Evolutionary conservation across 92 coral and sea anemone species (phyloP), one percentile per base, ranked within the genome.

Genomic region (Heteractis magnifica): DNA sequence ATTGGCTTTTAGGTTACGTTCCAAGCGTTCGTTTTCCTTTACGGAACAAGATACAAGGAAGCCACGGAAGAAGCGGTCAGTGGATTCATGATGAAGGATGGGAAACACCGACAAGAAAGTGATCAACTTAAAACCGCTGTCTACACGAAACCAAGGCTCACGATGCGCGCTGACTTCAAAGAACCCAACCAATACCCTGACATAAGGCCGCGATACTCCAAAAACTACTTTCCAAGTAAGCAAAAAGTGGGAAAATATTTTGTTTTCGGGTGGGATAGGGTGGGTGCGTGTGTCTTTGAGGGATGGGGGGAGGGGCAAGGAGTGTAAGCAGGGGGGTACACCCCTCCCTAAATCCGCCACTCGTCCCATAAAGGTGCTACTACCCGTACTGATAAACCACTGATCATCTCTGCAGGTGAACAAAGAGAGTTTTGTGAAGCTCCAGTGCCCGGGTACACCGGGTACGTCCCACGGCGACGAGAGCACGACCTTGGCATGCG

Each of bases 161-260:
- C 79, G 51, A 84, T 83, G 52, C 75, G 82, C 3, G 72, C 86
- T 56, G 87, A 83, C 21, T 94, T 88, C 91, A 76, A 85, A 53
- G 99, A 92, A 26, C 98, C 99, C 7, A 89, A 81, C 75, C 71
- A 81, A 79, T 94, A 96, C 73, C 99, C 99, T n/a, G 99, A 97
- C 74, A 85, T 92, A 12, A 84, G 91, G n/a, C 99, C 99, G 48
- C 86, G 87, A 88, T 97, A 90, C 88, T 79, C 92, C 73, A 97
- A 94, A 78, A 91, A 87, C 71, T 97, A 94, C 88, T 86, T 87
- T 44, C 98, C 95, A 49, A 94, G 99, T 97, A 78, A 80, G 99
- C 84, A 41, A 34, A 34, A 34, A 34, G 44, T 34, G 44, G 44
- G 44, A 34, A 34, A 2, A 34, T 0, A 34, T 34, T 34, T 34